Conservation (phyloP, 2,797 vertebrate genomes). For the Psittacula derbiana region DNA sequence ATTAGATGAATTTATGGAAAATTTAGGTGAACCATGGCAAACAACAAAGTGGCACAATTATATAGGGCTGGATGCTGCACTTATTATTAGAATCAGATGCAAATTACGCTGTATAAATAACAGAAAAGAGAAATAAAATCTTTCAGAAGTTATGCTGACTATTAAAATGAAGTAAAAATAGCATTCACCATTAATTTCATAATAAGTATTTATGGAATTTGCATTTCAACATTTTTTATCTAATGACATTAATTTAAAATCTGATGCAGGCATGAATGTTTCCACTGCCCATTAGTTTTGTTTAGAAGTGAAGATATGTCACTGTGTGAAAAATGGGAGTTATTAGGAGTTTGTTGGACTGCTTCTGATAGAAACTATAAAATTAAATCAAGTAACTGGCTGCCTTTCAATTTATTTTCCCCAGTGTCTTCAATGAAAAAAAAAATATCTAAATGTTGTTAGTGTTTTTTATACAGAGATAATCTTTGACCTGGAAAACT, state of each 20-base stretch:
- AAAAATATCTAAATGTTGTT: background rate
- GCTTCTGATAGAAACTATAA: constrained; percentile 37
- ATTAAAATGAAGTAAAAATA: constrained; percentile 60
- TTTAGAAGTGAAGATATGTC: constrained; percentile 48
- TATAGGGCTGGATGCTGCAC: background rate
- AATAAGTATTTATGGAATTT: constrained; percentile 55
- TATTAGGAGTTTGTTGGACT: constrained; percentile 41
- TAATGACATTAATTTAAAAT: constrained; percentile 61
- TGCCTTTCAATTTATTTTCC: constrained; percentile 43
- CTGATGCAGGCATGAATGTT: background rate
- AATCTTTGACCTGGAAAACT: background rate
- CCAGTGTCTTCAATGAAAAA: background rate
- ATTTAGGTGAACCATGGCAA: constrained; percentile 1
- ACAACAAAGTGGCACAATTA: background rate
- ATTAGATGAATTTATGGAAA: constrained; percentile 31
- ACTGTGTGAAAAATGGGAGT: constrained; percentile 60
- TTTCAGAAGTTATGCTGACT: constrained; percentile 39
- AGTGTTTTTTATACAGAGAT: background rate
- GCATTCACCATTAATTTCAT: constrained; percentile 49
- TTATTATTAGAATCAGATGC: constrained; percentile 16
- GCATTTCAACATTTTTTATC: constrained; percentile 31
- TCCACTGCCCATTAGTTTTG: constrained; percentile 68
- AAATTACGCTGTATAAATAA: constrained; percentile 29
- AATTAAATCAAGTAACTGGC: constrained; percentile 52
- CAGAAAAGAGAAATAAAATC: constrained; percentile 26